Evolutionary conservation across 2,797 vertebrate genomes (phyloP).

Genomic region (Neoniphon sammara): DNA sequence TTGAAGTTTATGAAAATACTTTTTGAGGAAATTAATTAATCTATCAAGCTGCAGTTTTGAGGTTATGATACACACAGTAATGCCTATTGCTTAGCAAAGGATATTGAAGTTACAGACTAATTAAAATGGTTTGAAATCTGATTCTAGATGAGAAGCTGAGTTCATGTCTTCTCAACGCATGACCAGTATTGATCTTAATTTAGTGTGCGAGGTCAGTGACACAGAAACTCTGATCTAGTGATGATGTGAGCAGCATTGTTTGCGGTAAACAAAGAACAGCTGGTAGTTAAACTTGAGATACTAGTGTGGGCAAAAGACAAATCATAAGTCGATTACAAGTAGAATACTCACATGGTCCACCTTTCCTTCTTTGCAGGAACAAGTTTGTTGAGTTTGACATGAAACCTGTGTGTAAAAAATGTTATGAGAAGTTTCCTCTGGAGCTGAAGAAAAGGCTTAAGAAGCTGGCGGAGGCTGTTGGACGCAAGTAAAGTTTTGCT

Average conservation of each 20-base stretch:
- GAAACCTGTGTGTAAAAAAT: slow-evolving; percentile 99
- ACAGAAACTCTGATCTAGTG: not conserved
- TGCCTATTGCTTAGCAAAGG: not conserved
- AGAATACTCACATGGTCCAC: not conserved
- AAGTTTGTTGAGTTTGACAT: slow-evolving; percentile 99
- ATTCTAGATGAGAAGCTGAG: not conserved
- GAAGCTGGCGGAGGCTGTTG: slow-evolving; percentile 94
- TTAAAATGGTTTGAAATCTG: not conserved
- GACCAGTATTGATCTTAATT: not conserved
- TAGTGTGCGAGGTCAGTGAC: not conserved
- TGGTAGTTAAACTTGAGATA: not conserved
- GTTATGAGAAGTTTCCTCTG: slow-evolving; percentile 99
- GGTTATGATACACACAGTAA: not conserved
- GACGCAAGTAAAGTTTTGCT: slow-evolving; percentile 86
- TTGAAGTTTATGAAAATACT: not conserved
- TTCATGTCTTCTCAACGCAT: not conserved
- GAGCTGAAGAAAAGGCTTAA: slow-evolving; percentile 99
- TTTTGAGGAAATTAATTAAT: not conserved
- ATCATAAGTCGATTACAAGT: not conserved
- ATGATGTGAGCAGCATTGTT: not conserved
- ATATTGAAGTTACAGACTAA: not conserved
- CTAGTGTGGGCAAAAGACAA: not conserved
- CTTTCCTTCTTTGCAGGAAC: slow-evolving; percentile 85
- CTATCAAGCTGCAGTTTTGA: too few relatives aligned
- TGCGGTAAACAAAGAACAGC: not conserved